These are phyloP conservation scores for Ophonus ardosiacus DNA, from an alignment of 2,888 invertebrate genomes.

Conservation along the genomic window DNA sequence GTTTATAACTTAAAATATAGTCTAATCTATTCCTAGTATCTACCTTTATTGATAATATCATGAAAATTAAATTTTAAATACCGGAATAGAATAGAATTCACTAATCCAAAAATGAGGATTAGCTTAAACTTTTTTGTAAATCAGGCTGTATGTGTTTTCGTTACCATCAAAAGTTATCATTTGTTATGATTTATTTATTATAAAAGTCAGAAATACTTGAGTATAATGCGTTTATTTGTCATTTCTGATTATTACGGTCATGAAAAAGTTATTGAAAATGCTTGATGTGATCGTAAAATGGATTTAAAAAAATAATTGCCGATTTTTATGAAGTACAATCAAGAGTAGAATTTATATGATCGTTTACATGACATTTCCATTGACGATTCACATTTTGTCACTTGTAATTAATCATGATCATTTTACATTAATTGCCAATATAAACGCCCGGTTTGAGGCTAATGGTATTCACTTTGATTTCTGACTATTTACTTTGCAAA, in stretches of 20 bases:
- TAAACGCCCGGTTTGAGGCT: not conserved
- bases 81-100: too few species aligned
- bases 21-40: too few species aligned
- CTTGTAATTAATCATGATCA: conserved; percentile 39
- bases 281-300: not conserved
- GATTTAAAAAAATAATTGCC: not conserved
- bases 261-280: not conserved
- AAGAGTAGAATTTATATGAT: not conserved
- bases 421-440: conserved; percentile 38
- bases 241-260: not conserved
- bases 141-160: too few species aligned
- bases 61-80: too few species aligned
- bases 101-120: too few species aligned
- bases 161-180: too few species aligned
- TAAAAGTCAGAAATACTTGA: too few species aligned
- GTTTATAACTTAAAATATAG: too few species aligned
- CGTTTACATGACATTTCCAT: not conserved
- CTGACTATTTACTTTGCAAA: conserved; percentile 39
- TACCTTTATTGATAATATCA: too few species aligned
- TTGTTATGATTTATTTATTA: too few species aligned
- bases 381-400: not conserved
- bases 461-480: conserved; percentile 19
- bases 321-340: not conserved
- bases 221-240: not conserved
- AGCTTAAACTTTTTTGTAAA: too few species aligned